Percentiles rank a stretch among this genome's conserved stretches.
phyloP scores from a whole-genome alignment of 2,113 vertebrate genomes.

The Dasyurus viverrinus region DNA sequence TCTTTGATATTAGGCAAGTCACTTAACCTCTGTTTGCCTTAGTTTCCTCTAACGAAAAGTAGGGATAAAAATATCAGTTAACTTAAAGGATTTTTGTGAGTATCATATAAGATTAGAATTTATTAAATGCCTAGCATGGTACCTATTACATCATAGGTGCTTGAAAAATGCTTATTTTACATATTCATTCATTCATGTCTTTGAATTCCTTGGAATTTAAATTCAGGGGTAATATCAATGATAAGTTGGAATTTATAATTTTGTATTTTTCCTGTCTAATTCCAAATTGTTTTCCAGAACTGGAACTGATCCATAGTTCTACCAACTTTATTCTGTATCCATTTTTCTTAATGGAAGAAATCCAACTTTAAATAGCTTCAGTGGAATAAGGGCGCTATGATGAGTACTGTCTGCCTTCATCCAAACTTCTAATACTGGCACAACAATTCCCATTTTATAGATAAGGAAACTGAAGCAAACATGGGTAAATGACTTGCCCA shows the following conservation, averaged over 20 bases:
- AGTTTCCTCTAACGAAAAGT: too few relatives aligned
- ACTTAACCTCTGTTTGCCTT: background rate
- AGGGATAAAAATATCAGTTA: background rate
- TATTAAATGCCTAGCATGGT: background rate
- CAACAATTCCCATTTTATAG: background rate
- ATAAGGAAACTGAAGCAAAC: background rate
- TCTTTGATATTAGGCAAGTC: background rate
- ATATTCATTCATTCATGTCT: background rate
- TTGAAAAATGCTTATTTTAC: background rate
- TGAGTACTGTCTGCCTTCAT: background rate
- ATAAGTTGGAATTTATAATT: background rate
- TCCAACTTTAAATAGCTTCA: background rate
- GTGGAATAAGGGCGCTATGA: background rate
- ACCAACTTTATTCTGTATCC: background rate
- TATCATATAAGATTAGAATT: background rate
- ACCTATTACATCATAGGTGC: background rate
- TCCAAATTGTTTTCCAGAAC: background rate
- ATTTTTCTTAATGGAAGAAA: background rate
- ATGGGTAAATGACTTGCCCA: background rate
- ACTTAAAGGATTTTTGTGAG: background rate
- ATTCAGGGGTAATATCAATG: background rate
- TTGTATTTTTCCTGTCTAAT: background rate
- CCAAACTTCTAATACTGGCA: background rate
- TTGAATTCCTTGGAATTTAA: background rate
- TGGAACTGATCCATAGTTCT: background rate